Percentiles rank a stretch among this genome's conserved stretches.
Evolutionary conservation across 2,797 vertebrate species (phyloP).

Genomic region (Eospalax fontanierii): DNA sequence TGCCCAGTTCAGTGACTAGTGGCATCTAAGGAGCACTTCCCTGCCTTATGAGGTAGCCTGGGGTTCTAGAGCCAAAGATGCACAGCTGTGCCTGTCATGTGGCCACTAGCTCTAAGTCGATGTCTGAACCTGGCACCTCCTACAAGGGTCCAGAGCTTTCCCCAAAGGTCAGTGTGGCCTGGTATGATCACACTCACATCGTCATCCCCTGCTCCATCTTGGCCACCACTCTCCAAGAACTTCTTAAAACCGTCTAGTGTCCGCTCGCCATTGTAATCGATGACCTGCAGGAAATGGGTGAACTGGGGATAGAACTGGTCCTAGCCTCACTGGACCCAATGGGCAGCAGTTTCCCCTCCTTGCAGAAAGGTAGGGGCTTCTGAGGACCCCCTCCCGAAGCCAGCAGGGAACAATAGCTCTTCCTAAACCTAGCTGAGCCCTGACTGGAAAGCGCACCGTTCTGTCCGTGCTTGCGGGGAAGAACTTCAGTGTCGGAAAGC

Average conservation of each 20-base stretch:
- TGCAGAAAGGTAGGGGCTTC: slow-evolving; percentile 82
- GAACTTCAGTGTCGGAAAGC: slow-evolving; percentile 98
- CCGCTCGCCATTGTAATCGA: slow-evolving; percentile 98
- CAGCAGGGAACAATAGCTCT: too few species aligned
- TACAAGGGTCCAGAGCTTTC: background rate
- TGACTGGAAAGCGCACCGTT: slow-evolving; percentile 89
- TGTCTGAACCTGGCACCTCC: background rate
- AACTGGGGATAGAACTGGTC: background rate
- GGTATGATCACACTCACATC: slow-evolving; percentile 89
- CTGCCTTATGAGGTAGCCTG: too few species aligned
- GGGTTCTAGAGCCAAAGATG: background rate
- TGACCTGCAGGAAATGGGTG: slow-evolving; percentile 90
- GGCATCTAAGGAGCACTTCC: background rate
- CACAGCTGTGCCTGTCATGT: background rate
- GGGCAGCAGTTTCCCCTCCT: slow-evolving; percentile 44
- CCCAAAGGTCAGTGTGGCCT: too few species aligned
- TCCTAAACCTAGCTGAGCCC: background rate
- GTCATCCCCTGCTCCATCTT: slow-evolving; percentile 95
- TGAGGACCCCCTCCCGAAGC: background rate
- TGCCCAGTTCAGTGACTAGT: background rate
- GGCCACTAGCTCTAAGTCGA: background rate
- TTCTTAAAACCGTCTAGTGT: slow-evolving; percentile 97
- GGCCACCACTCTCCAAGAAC: slow-evolving; percentile 97
- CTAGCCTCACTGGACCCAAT: background rate
- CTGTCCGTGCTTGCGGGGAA: slow-evolving; percentile 95